Conservation (phyloP, 2,797 vertebrate genomes). For the Lemur catta region DNA sequence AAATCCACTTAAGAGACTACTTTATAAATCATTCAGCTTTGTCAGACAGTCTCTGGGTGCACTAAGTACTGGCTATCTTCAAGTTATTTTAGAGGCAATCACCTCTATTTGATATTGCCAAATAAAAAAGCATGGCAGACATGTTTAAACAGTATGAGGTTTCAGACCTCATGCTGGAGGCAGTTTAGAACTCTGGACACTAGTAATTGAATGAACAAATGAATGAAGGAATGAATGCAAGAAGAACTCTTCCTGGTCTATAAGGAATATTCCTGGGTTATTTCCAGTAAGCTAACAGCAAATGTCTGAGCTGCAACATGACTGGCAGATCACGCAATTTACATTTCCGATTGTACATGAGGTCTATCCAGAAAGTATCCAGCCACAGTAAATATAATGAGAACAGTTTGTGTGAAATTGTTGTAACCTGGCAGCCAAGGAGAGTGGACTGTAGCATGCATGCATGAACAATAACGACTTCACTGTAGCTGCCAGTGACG, state of each 20-base stretch:
- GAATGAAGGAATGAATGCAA: neutral
- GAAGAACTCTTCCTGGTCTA: neutral
- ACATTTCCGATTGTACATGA: neutral
- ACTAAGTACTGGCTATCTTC: neutral
- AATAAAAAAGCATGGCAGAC: neutral
- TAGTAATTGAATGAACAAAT: neutral
- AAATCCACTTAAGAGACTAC: neutral
- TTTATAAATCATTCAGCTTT: conserved; percentile 33
- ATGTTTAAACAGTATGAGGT: neutral
- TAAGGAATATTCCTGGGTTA: neutral
- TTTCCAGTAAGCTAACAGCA: neutral
- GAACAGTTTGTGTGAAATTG: too few species aligned
- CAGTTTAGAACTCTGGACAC: neutral
- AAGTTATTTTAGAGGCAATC: neutral
- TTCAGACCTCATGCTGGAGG: neutral
- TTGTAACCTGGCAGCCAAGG: too few species aligned
- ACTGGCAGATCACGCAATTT: neutral
- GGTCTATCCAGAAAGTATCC: too few species aligned
- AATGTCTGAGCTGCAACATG: neutral
- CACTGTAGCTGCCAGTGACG: too few species aligned
- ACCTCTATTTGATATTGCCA: neutral
- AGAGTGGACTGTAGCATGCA: too few species aligned
- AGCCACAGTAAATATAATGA: too few species aligned
- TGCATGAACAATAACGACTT: too few species aligned
- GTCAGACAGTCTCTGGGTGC: neutral